A percentile compares a stretch with the other conserved stretches of the same genome.
Conservation (phyloP, 2,888 invertebrate genomes). For the Bombylius major region DNA sequence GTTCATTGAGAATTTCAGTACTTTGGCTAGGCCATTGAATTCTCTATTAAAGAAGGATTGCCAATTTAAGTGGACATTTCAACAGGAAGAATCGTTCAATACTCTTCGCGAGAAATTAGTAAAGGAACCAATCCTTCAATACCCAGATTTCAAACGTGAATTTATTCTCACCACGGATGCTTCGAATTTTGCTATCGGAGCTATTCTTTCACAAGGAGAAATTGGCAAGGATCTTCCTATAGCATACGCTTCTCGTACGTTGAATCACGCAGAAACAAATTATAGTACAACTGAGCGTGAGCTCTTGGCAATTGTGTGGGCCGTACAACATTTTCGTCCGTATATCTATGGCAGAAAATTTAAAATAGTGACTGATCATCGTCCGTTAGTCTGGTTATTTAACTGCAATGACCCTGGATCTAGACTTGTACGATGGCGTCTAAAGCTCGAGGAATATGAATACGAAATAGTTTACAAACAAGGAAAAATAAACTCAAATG, state of each 20-base stretch:
- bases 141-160: neutral
- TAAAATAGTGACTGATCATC: neutral
- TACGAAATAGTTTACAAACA: neutral
- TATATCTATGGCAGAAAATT: neutral
- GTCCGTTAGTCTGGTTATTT: neutral
- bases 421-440: neutral
- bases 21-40: neutral
- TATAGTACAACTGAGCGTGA: constrained; percentile 19
- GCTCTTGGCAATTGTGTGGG: neutral
- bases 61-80: neutral
- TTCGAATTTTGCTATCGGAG: neutral
- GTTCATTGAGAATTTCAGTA: constrained; percentile 21
- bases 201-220: neutral
- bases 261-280: constrained; percentile 13
- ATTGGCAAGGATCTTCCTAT: neutral
- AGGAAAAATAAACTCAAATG: constrained; percentile 1
- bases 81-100: neutral
- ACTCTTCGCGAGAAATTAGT: neutral
- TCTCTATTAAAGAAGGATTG: neutral
- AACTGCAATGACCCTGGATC: neutral
- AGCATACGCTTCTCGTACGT: too few species aligned
- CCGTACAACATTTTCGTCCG: neutral
- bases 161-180: constrained; percentile 2
- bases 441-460: neutral
- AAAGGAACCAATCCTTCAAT: neutral